A percentile compares a stretch with the other conserved stretches of the same genome.
phyloP scores from a whole-genome alignment of 2,888 invertebrate species.

The Epinotia nisella region DNA sequence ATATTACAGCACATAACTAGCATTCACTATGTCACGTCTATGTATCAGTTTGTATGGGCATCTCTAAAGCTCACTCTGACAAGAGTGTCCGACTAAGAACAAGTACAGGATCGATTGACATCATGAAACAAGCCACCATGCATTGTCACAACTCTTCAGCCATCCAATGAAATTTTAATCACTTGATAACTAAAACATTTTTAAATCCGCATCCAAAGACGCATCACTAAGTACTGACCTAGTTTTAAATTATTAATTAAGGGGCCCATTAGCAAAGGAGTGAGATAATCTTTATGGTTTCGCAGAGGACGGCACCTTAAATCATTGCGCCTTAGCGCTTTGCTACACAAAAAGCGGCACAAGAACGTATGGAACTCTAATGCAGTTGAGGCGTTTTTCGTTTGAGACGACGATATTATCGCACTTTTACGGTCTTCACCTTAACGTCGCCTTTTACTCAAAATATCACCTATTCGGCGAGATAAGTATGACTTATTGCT shows the following conservation, averaged over 20 bases:
- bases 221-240: conserved; percentile 49
- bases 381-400: conserved; percentile 4
- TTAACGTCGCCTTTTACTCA: conserved; percentile 64
- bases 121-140: too few relatives aligned
- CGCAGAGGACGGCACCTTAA: conserved; percentile 63
- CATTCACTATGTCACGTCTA: too few relatives aligned
- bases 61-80: too few relatives aligned
- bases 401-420: conserved; percentile 54
- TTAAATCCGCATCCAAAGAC: conserved; percentile 6
- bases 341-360: neutral
- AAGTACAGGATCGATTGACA: too few relatives aligned
- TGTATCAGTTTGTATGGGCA: too few relatives aligned
- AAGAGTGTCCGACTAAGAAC: too few relatives aligned
- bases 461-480: conserved; percentile 62
- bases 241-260: conserved; percentile 75
- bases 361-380: neutral
- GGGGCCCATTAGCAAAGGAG: conserved; percentile 65
- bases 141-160: neutral
- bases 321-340: conserved; percentile 55
- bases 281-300: conserved; percentile 76
- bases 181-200: neutral
- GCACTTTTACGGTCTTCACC: conserved; percentile 55
- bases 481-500: conserved; percentile 59
- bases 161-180: neutral
- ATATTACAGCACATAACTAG: too few relatives aligned